Evolutionary conservation across 2,888 invertebrate species (phyloP).

Genomic region (Ophioninae sp.): DNA sequence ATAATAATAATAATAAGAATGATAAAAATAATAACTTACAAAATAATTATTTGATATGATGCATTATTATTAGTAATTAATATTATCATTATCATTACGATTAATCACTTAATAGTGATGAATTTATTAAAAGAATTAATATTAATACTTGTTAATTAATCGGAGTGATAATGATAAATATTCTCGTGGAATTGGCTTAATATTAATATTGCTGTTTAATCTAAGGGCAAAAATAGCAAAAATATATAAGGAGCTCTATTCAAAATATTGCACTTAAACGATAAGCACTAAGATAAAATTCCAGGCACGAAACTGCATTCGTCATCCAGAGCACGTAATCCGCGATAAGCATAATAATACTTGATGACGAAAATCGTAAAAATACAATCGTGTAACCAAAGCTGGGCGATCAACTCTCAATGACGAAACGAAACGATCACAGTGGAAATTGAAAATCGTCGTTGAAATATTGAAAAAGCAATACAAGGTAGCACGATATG

Average conservation of each 20-base stretch:
- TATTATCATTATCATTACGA: neutral
- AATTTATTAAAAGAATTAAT: too few species aligned
- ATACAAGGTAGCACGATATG: neutral
- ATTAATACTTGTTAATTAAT: too few species aligned
- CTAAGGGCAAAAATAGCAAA: neutral
- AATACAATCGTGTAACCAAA: neutral
- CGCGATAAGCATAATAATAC: conserved; percentile 18
- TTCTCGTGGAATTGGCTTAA: neutral
- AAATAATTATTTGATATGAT: too few species aligned
- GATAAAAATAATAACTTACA: too few species aligned
- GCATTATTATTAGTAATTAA: neutral
- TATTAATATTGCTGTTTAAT: neutral
- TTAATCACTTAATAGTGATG: too few species aligned
- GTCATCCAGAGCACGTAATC: conserved; percentile 29
- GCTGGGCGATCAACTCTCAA: neutral
- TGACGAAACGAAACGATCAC: conserved; percentile 15
- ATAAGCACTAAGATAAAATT: neutral
- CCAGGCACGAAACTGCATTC: neutral
- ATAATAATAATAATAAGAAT: too few species aligned
- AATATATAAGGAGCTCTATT: neutral
- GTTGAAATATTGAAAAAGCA: neutral
- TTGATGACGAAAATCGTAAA: conserved; percentile 28
- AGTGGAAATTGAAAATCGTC: neutral
- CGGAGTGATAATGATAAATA: neutral
- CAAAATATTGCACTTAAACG: neutral